Conservation (phyloP, 2,888 invertebrate species). For the Drosophila macrospina region DNA sequence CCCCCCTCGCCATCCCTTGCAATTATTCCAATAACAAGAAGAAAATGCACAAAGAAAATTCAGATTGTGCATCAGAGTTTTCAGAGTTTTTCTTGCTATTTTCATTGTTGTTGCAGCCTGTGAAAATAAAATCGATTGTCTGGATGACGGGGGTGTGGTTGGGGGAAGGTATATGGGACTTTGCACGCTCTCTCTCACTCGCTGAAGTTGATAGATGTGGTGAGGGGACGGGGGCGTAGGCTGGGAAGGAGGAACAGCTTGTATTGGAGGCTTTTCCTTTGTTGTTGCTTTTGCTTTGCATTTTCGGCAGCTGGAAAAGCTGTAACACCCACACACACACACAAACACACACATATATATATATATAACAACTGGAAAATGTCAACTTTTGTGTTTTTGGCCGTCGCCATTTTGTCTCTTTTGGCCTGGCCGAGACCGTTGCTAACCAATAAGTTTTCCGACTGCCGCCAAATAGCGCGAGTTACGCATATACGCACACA, state of each 20-base stretch:
- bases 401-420: constrained; percentile 26
- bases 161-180: too few species aligned
- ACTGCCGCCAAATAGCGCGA: constrained; percentile 76
- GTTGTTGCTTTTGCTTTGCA: constrained; percentile 45
- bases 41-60: constrained; percentile 46
- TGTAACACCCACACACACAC: constrained; percentile 39
- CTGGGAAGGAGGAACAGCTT: too few species aligned
- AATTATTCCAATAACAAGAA: neutral
- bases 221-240: neutral
- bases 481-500: constrained; percentile 47
- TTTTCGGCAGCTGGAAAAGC: constrained; percentile 59
- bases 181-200: neutral
- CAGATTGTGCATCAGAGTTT: constrained; percentile 36
- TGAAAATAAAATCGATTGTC: constrained; percentile 54
- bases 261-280: constrained; percentile 20
- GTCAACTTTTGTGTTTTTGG: constrained; percentile 39
- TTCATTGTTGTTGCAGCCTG: constrained; percentile 19
- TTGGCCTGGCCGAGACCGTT: constrained; percentile 44
- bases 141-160: too few species aligned
- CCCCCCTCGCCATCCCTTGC: neutral
- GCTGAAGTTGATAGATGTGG: neutral
- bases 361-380: constrained; percentile 60
- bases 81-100: constrained; percentile 9
- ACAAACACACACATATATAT: constrained; percentile 9
- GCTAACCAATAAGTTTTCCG: constrained; percentile 74